Evolutionary conservation across 2,113 vertebrate species (phyloP).

Genomic region (Indicator indicator): DNA sequence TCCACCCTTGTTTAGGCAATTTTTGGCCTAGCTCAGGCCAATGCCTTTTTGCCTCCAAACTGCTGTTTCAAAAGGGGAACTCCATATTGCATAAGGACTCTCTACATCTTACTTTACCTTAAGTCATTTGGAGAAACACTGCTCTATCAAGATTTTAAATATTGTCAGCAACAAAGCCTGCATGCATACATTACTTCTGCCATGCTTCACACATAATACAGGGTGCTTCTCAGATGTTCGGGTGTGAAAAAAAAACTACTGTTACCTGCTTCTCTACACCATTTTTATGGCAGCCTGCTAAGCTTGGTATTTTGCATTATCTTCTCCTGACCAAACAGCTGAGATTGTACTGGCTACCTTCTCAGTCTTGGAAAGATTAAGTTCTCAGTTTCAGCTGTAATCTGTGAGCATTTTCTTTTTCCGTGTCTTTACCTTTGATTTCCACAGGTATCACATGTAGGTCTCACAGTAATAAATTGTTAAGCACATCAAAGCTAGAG

Average conservation of each 20-base stretch:
- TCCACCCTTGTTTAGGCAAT: not conserved
- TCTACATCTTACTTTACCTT: not conserved
- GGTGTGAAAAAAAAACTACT: not conserved
- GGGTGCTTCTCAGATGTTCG: not conserved
- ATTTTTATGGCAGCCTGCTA: not conserved
- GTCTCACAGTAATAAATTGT: not conserved
- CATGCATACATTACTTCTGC: not conserved
- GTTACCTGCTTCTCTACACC: not conserved
- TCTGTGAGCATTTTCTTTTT: not conserved
- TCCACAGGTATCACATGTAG: not conserved
- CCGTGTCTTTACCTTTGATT: not conserved
- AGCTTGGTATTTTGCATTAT: not conserved
- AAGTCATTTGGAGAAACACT: not conserved
- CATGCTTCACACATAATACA: not conserved
- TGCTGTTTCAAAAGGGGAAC: conserved; percentile 14
- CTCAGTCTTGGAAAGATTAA: not conserved
- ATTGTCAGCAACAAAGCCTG: not conserved
- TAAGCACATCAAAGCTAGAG: not conserved
- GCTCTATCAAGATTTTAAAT: not conserved
- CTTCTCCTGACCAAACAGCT: not conserved
- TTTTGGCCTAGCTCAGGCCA: not conserved
- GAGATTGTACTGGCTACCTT: not conserved
- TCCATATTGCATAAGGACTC: conserved; percentile 11
- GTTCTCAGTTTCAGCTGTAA: not conserved
- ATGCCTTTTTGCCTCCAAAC: conserved; percentile 11